Conservation (phyloP, 2,113 vertebrate genomes). For the Verasper variegatus region DNA sequence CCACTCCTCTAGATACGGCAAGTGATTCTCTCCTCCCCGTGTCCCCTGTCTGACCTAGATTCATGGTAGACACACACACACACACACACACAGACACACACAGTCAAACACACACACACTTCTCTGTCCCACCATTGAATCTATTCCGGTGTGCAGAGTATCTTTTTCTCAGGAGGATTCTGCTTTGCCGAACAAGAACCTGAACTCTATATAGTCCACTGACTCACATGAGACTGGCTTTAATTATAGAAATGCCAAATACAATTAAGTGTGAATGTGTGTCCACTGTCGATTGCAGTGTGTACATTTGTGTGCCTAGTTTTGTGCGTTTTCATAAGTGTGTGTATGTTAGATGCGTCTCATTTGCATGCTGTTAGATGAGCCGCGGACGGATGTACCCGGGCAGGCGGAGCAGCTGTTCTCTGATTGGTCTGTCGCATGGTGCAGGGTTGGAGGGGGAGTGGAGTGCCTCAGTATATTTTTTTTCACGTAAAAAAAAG, state of each 20-base stretch:
- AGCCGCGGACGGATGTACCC: conserved; percentile 21
- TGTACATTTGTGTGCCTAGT: background rate
- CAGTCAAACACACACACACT: conserved; percentile 5
- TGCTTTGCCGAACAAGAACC: conserved; percentile 12
- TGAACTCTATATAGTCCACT: background rate
- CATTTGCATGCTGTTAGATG: conserved; percentile 59
- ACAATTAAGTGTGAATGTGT: conserved; percentile 6
- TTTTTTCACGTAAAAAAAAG: conserved; percentile 55
- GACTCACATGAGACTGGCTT: conserved; percentile 20
- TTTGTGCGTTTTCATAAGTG: background rate
- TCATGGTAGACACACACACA: conserved; percentile 2
- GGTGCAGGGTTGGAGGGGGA: background rate
- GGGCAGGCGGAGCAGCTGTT: conserved; percentile 63
- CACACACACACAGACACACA: conserved; percentile 18
- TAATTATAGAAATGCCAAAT: conserved; percentile 26
- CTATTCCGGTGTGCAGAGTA: background rate
- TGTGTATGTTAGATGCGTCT: conserved; percentile 5
- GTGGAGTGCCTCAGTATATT: conserved; percentile 12
- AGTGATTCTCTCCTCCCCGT: conserved; percentile 11
- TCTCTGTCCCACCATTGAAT: too few relatives aligned
- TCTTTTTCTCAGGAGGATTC: conserved; percentile 19
- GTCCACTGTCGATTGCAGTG: conserved; percentile 2
- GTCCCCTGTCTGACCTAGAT: conserved; percentile 53
- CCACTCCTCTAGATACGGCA: background rate
- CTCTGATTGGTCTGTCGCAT: conserved; percentile 56